These are phyloP conservation scores for Fringilla coelebs DNA, from an alignment of 2,797 vertebrate genomes.

Conservation along the genomic window DNA sequence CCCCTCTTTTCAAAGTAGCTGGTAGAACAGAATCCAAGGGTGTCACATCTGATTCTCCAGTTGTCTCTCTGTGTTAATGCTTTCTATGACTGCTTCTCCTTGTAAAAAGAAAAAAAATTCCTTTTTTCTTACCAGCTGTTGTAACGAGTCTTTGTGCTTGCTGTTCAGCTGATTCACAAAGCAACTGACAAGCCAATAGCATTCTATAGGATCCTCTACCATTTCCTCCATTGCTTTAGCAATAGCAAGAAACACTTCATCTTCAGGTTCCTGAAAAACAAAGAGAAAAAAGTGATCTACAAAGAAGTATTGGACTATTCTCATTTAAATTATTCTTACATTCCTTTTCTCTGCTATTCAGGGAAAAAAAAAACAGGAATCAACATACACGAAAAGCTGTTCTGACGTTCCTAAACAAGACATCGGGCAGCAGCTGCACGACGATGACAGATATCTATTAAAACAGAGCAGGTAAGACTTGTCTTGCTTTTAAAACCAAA, in stretches of 20 bases:
- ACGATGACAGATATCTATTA: not conserved
- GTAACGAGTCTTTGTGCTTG: slow-evolving; percentile 90
- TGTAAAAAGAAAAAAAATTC: not conserved
- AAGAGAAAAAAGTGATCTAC: not conserved
- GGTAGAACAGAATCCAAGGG: not conserved
- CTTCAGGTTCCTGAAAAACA: slow-evolving; percentile 82
- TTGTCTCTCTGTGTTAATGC: not conserved
- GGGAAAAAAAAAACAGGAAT: not conserved
- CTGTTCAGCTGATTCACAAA: slow-evolving; percentile 90
- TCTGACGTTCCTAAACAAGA: not conserved
- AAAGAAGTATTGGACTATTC: not conserved
- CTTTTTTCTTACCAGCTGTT: slow-evolving; percentile 83
- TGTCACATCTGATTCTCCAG: not conserved
- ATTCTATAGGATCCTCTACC: slow-evolving; percentile 88
- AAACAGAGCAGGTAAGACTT: not conserved
- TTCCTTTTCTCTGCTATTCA: not conserved
- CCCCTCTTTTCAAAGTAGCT: not conserved
- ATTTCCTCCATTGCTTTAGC: slow-evolving; percentile 93
- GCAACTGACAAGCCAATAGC: slow-evolving; percentile 92
- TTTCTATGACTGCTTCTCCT: not conserved
- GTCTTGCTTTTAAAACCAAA: not conserved
- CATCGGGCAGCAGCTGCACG: not conserved
- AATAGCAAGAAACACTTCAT: slow-evolving; percentile 90
- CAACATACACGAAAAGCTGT: not conserved
- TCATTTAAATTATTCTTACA: not conserved